These are phyloP conservation scores for Lepidochitona cinerea DNA, from an alignment of 2,888 invertebrate species.

Conservation along the genomic window DNA sequence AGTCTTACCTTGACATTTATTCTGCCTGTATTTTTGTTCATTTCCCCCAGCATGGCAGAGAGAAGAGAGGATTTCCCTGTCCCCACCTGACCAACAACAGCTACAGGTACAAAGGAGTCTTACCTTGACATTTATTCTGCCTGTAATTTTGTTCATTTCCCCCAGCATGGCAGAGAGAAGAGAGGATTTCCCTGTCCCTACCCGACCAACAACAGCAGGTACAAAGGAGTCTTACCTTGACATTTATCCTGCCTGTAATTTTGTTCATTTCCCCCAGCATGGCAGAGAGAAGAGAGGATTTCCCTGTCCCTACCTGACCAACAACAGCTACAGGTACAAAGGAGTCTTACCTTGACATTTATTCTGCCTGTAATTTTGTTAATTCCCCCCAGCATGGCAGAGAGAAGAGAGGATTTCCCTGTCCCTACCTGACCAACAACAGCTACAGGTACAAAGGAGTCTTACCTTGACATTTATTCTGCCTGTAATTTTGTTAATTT, in stretches of 20 bases:
- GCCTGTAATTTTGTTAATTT: neutral
- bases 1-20: neutral
- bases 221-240: no score
- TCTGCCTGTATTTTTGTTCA: slow-evolving; percentile 53
- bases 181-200: no score
- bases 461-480: neutral
- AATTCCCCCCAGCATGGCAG: slow-evolving; percentile 68
- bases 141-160: no score
- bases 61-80: slow-evolving; percentile 66
- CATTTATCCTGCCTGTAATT: no score
- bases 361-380: slow-evolving; percentile 57
- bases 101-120: no score
- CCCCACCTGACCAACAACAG: slow-evolving; percentile 53
- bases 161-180: no score
- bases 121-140: neutral
- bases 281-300: no score
- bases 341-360: slow-evolving; percentile 56
- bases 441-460: no score
- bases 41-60: slow-evolving; percentile 66
- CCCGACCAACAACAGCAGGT: no score
- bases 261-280: no score
- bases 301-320: no score
- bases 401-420: slow-evolving; percentile 66
- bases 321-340: no score
- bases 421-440: slow-evolving; percentile 66